Evolutionary conservation across 2,797 vertebrate genomes (phyloP), one percentile per base, ranked within the genome.

Genomic region (Enteromius thamalakanensis): DNA sequence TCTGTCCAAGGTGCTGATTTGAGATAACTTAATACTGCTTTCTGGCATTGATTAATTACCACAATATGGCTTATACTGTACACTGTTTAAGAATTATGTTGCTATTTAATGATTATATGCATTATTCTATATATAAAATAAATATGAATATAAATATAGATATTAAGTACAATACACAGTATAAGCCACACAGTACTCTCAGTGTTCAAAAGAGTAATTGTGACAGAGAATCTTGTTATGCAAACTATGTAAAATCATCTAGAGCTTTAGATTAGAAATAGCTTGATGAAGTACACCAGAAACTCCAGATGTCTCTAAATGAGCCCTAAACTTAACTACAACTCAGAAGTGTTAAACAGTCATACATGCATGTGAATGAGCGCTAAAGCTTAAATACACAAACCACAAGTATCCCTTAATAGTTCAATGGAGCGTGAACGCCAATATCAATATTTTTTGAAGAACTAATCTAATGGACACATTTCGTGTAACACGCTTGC

Each of bases 1-100:
- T 72, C 90, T 91, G 88, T 93, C 92, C 91, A 92, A 91, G 90
- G 90, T 94, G 85, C 91, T 85, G 90, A 92, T 80, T 76, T 55
- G 3, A 83, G 68, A 49, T 79, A 67, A 53, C 9, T 26, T 74
- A 62, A 58, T 84, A 49, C 23, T 71, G 29, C 78, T 79, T 83
- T 70, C 80, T 71, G 26, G 23, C 17, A 62, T 78, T 78, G 32
- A 65, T 64, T 78, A 49, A 37, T 19, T 19, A 19, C 15, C 29
- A 65, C 14, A 62, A 14, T 26, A 62, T 14, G 58, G 58, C n/a
- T 65, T 65, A 32, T 65, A 34, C 49, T 55, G 17, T 51, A 29
- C n/a, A 26, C 12, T 19, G 29, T 32, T 19, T 65, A 65, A 19
- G 29, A 19, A 76, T 15, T 14, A 14, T 26, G 58, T 14, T 26